These are phyloP conservation scores for Nasonia longicornis DNA, from an alignment of 1,140 invertebrate genomes.

Conservation along the genomic window DNA sequence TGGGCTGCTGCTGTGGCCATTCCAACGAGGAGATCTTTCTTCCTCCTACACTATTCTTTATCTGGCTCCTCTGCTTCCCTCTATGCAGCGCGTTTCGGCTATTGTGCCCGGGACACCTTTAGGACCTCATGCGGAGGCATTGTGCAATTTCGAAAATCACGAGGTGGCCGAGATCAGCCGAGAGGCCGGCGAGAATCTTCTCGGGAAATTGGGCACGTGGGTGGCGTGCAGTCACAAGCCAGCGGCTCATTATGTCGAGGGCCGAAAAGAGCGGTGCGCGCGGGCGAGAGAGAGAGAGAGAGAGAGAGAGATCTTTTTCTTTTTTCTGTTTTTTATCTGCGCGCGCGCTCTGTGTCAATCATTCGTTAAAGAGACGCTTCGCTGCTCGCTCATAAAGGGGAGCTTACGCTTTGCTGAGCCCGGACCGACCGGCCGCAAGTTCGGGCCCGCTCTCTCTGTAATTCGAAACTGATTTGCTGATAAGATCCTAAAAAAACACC, in stretches of 20 bases:
- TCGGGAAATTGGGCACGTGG: slow-evolving; percentile 58
- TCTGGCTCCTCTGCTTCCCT: not conserved
- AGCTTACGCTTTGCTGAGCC: not conserved
- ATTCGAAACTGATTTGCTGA: slow-evolving; percentile 44
- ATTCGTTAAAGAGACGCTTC: slow-evolving; percentile 29
- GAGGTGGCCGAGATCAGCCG: slow-evolving; percentile 19
- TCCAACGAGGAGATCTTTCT: slow-evolving; percentile 48
- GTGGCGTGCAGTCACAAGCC: slow-evolving; percentile 51
- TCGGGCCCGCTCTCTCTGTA: slow-evolving; percentile 12
- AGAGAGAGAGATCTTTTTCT: not conserved
- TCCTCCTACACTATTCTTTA: not conserved
- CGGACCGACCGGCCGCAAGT: not conserved
- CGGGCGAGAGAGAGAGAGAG: too few relatives aligned
- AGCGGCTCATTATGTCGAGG: slow-evolving; percentile 12
- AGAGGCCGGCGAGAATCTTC: slow-evolving; percentile 50
- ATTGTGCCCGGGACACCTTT: slow-evolving; percentile 62
- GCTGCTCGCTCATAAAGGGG: slow-evolving; percentile 27
- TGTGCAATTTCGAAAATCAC: slow-evolving; percentile 58
- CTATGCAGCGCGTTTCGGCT: slow-evolving; percentile 47
- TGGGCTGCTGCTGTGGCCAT: slow-evolving; percentile 51
- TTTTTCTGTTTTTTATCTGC: not conserved
- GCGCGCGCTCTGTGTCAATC: slow-evolving; percentile 9
- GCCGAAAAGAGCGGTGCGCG: slow-evolving; percentile 8
- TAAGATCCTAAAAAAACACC: slow-evolving; percentile 33
- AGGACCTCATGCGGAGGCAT: slow-evolving; percentile 66